Base-by-base conservation (phyloP, 37 sponge, comb jelly and placozoan species). In the Theonella swinhoei region DNA sequence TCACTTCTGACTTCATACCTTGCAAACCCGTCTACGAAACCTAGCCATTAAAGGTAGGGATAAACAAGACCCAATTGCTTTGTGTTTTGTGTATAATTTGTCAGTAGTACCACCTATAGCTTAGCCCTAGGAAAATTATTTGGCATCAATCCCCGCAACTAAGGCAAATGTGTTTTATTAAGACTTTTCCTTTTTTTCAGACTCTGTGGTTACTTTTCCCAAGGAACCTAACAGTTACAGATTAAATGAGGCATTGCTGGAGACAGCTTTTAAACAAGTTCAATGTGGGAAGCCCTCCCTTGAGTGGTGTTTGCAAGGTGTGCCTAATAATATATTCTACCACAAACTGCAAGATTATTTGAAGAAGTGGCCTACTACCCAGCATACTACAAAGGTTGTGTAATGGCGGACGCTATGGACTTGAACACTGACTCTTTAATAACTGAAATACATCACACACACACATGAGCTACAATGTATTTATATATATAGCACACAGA, bases 1-100 rank as follows among this genome's bases (percentile, higher is more conserved):
- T 84, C 85, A 68, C 85, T 77, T 14, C 41, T 84, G 29, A 30
- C 31, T 5, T 66, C 77, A 39, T 84, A 84, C 43, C 31, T 84
- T 70, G 76, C 25, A 66, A 42, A 77, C 85, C 19, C 41, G 77
- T 28, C 38, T 66, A 2, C 29, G 71, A 68, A 74, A 22, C 37
- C 25, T 30, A 17, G 30, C 20, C 22, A 7, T 35, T 35, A 70
- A 30, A 70, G 71, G 71, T 70, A 34, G 35, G 38, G 11, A 36
- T 36, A 30, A 35, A n/a, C n/a, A n/a, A n/a, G n/a, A n/a, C n/a
- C n/a, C n/a, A n/a, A n/a, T n/a, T n/a, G n/a, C n/a, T n/a, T n/a
- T n/a, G n/a, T n/a, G n/a, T n/a, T n/a, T n/a, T n/a, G n/a, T n/a
- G n/a, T n/a, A n/a, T n/a, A n/a, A n/a, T n/a, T n/a, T n/a, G n/a